These are phyloP conservation scores for Eudyptes chrysolophus DNA, from an alignment of 2,113 vertebrate species.

Conservation along the genomic window DNA sequence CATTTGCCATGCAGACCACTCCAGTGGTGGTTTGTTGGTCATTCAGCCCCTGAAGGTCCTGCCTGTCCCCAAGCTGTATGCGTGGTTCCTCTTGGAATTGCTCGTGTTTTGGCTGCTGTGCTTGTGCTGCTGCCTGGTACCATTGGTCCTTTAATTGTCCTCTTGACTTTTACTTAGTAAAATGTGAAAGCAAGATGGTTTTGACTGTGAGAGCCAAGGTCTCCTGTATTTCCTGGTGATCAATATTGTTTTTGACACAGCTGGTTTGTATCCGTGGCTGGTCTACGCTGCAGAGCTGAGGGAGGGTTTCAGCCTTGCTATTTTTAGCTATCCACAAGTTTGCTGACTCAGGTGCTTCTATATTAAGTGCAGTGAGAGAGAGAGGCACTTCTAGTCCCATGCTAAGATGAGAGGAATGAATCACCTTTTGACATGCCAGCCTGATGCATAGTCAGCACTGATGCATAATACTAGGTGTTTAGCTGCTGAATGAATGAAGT, in stretches of 20 bases:
- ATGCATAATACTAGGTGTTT: background rate
- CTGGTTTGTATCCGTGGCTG: rapidly evolving
- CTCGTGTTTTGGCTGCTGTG: background rate
- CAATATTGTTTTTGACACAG: background rate
- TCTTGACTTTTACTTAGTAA: background rate
- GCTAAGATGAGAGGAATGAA: background rate
- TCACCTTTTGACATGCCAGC: background rate
- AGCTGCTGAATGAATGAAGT: background rate
- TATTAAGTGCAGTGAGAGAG: background rate
- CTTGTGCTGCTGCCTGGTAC: background rate
- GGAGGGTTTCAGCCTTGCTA: background rate
- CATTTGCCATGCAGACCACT: background rate
- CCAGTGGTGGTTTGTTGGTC: background rate
- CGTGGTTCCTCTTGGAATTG: background rate
- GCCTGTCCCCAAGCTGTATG: background rate
- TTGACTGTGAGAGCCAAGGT: background rate
- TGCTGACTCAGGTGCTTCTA: background rate
- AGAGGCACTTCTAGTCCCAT: background rate
- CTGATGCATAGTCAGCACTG: background rate
- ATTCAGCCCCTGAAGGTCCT: background rate
- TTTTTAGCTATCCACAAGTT: background rate
- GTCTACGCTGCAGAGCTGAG: background rate
- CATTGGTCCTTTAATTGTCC: background rate
- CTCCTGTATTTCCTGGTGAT: background rate
- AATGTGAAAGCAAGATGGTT: background rate